Base-by-base conservation (phyloP, 30 jellyfish, hydroid and myxozoan genomes). In the Hydra vulgaris region DNA sequence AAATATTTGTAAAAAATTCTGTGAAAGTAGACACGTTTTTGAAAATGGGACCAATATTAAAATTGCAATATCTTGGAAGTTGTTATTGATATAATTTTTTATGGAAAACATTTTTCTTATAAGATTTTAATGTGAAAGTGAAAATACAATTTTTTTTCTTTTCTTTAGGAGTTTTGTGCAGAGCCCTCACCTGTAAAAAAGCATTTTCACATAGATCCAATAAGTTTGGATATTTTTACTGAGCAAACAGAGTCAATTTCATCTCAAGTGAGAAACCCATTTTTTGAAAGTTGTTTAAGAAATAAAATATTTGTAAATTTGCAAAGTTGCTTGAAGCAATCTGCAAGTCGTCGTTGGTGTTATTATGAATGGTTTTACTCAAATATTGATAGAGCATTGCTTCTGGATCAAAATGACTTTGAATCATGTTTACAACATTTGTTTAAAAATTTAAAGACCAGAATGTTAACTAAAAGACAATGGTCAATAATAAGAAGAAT, bases 281-380 rank as follows among this genome's bases (percentile, higher is more conserved):
- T 52, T 8, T 19, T 19, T 22, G 80, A 80, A 24, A 23, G 15
- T 27, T 72, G 81, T 21, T 24, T 27, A 18, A 80, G 70, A 79
- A 80, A 92, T 88, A 88, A 94, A 15, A 81, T 87, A 75, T 54
- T 83, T 15, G 26, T 24, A 74, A 80, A 81, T 25, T 53, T 92
- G 71, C 83, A 92, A 23, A 92, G 87, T 74, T 79, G 84, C 53
- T 66, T 92, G 71, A 87, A 86, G 82, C 98, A 92, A 26, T 92
- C 96, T n/a, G 88, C 95, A 23, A 95, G 95, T 17, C 94, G 94
- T n/a, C 82, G 96, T n/a, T 92, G 95, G 95, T 96, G 84, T 15
- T 87, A 89, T 71, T 92, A 87, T 72, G 98, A 92, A 77, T 92
- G 95, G 95, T 92, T 92, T 77, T 92, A 92, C 71, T 92, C 98